Evolutionary conservation across 2,113 vertebrate genomes (phyloP).

Genomic region (Alosa alosa): DNA sequence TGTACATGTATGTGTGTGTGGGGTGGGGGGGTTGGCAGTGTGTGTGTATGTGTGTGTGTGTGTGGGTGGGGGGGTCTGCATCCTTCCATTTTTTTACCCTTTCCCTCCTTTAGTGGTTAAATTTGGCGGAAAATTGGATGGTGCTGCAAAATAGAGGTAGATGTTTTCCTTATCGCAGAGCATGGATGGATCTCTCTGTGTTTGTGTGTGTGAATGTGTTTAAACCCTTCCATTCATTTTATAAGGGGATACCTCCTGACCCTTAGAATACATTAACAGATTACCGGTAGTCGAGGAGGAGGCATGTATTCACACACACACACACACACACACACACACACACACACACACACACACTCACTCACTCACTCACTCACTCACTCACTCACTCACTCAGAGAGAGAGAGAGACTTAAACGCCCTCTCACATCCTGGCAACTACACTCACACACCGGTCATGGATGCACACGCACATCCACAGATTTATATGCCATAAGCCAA

Average conservation of each 20-base stretch:
- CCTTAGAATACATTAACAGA: constrained; percentile 78
- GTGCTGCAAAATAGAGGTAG: constrained; percentile 65
- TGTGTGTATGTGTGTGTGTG: neutral
- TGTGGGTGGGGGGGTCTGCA: constrained; percentile 36
- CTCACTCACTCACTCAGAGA: neutral
- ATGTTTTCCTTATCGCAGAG: constrained; percentile 56
- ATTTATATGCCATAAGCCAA: neutral
- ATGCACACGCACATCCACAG: neutral
- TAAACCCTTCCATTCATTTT: constrained; percentile 79
- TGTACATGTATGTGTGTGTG: constrained; percentile 14
- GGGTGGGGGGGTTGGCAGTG: neutral
- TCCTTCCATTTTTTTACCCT: constrained; percentile 40
- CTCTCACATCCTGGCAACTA: neutral
- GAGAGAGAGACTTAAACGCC: neutral
- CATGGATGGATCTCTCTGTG: constrained; percentile 45
- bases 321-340: neutral
- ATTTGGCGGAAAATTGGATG: constrained; percentile 68
- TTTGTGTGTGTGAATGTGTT: constrained; percentile 42
- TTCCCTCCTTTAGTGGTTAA: constrained; percentile 61
- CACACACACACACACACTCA: neutral
- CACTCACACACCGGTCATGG: neutral
- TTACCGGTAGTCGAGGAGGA: constrained; percentile 63
- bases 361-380: neutral
- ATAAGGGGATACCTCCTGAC: constrained; percentile 71
- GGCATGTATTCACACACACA: constrained; percentile 56